phyloP scores from a whole-genome alignment of 2,797 vertebrate genomes.

The Rhynchonycteris naso region DNA sequence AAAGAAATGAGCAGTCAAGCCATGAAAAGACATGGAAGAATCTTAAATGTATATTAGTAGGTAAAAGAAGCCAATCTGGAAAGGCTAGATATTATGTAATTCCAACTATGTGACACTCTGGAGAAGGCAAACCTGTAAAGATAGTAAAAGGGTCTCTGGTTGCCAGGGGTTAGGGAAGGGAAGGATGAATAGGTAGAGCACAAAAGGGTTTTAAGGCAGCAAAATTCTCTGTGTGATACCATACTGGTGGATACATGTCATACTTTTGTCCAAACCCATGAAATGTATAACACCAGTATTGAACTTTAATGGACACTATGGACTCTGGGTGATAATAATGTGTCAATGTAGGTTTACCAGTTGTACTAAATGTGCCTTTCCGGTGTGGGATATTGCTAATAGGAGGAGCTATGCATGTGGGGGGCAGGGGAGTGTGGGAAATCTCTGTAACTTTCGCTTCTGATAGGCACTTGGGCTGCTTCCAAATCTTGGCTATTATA shows the following conservation, averaged over 20 bases:
- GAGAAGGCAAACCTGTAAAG: background rate
- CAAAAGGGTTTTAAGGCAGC: background rate
- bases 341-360: background rate
- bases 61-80: too few species aligned
- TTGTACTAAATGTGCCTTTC: background rate
- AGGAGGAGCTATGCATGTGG: background rate
- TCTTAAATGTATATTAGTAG: too few species aligned
- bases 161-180: background rate
- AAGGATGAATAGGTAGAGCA: background rate
- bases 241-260: too few species aligned
- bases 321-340: background rate
- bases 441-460: background rate
- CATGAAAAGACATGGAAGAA: too few species aligned
- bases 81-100: background rate
- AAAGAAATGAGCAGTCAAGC: too few species aligned
- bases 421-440: too few species aligned
- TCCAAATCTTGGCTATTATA: too few species aligned
- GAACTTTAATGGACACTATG: background rate
- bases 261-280: background rate
- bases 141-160: background rate
- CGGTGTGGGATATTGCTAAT: background rate
- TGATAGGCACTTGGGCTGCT: too few species aligned
- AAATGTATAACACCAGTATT: background rate
- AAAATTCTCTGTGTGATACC: background rate
- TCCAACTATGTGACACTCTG: background rate